Evolutionary conservation across 2,113 vertebrate species (phyloP), one percentile per base, ranked within the genome.

Genomic region (Neolamprologus caudopunctatus): DNA sequence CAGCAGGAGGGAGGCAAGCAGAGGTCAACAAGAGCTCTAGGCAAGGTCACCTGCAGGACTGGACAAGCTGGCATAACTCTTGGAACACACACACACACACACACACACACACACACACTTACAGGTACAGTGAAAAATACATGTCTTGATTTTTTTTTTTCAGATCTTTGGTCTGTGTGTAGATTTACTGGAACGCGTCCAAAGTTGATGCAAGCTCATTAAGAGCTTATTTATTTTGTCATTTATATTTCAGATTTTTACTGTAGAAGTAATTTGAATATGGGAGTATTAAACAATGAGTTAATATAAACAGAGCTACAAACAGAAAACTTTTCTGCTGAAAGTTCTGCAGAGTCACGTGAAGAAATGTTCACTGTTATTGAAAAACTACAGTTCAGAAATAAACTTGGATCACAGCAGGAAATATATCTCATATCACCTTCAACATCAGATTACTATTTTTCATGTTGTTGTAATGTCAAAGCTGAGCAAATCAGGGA

Each of bases 31-130:
- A n/a, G n/a, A n/a, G n/a, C n/a, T n/a, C n/a, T n/a, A n/a, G n/a
- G n/a, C n/a, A n/a, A n/a, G n/a, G n/a, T n/a, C n/a, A n/a, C n/a
- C n/a, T n/a, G n/a, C n/a, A n/a, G n/a, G n/a, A n/a, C n/a, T n/a
- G n/a, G n/a, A n/a, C n/a, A n/a, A n/a, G n/a, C n/a, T n/a, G n/a
- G n/a, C n/a, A n/a, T n/a, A n/a, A n/a, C n/a, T n/a, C n/a, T n/a
- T n/a, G n/a, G n/a, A n/a, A 45, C 53, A 54, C 1, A 1, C 2
- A 54, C 0, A 1, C 16, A 8, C 45, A 0, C 6, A 2, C 45
- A 0, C 45, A 4, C 45, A 11, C 37, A 40, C 42, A 14, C 45
- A 5, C 50, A 51, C 8, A 2, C 3, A 54, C n/a, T 7, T 7
- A 55, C 53, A 24, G 53, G 11, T 55, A 57, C 54, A 14, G 12